Conservation (phyloP, 2,113 vertebrate genomes). For the Murina feae region DNA sequence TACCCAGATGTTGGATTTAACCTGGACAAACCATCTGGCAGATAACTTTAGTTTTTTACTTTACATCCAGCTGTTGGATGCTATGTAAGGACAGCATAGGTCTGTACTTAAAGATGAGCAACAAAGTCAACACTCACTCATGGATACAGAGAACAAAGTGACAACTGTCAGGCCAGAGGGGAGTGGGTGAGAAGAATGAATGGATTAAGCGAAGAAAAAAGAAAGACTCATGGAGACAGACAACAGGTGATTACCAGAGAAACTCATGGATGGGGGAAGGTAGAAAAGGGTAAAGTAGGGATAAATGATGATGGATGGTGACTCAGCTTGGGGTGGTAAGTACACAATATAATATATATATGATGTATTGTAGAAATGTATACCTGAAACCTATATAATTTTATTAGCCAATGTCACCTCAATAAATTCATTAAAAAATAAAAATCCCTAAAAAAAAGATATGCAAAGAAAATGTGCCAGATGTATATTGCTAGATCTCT, state of each 20-base stretch:
- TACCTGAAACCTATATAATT: background rate
- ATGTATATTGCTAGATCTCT: background rate
- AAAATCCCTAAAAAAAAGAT: background rate
- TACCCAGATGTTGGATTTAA: conserved; percentile 50
- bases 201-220: background rate
- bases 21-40: conserved; percentile 38
- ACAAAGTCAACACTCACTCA: background rate
- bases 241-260: background rate
- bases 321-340: background rate
- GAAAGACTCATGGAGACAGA: background rate
- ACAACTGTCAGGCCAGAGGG: background rate
- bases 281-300: background rate
- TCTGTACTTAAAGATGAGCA: background rate
- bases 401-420: background rate
- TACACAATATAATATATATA: background rate
- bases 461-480: background rate
- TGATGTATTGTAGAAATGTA: background rate
- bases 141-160: background rate
- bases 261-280: background rate
- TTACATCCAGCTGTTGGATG: background rate
- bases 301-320: background rate
- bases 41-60: background rate
- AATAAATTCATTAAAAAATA: background rate
- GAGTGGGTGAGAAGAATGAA: background rate
- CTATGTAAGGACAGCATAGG: background rate